A percentile compares a stretch with the other conserved stretches of the same genome.
These are phyloP conservation scores for Pissodes strobi DNA, from an alignment of 1,140 invertebrate genomes.

Conservation along the genomic window DNA sequence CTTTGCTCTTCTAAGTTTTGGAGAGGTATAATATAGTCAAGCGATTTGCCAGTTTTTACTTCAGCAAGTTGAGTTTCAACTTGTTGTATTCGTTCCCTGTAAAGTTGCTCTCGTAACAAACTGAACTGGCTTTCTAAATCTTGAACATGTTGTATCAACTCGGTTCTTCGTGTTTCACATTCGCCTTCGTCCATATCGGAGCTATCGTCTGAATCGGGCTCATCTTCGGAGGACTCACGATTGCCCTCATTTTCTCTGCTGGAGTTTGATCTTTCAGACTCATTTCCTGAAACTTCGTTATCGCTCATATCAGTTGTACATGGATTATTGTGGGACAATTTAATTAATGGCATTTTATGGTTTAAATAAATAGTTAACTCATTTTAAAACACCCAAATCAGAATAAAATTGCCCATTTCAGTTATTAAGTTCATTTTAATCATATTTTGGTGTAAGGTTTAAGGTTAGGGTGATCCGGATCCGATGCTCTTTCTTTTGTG, in stretches of 20 bases:
- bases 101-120: slow-evolving; percentile 85
- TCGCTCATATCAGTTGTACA: slow-evolving; percentile 54
- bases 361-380: not conserved
- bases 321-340: slow-evolving; percentile 7
- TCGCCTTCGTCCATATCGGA: slow-evolving; percentile 93
- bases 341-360: slow-evolving; percentile 16
- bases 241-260: slow-evolving; percentile 63
- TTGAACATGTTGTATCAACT: slow-evolving; percentile 83
- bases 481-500: too few species aligned
- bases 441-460: too few species aligned
- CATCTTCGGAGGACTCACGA: slow-evolving; percentile 73
- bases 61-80: slow-evolving; percentile 86
- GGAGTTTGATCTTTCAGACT: slow-evolving; percentile 65
- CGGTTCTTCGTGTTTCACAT: slow-evolving; percentile 79
- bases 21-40: slow-evolving; percentile 86
- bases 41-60: slow-evolving; percentile 79
- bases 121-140: slow-evolving; percentile 90
- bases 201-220: slow-evolving; percentile 77
- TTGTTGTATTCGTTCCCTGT: slow-evolving; percentile 80
- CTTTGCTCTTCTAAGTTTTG: slow-evolving; percentile 85
- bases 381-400: too few species aligned
- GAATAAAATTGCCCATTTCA: too few species aligned
- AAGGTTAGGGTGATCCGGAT: too few species aligned
- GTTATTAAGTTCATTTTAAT: too few species aligned
- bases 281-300: slow-evolving; percentile 64